Conservation (phyloP, 2,888 invertebrate genomes). For the Spodoptera exigua region DNA sequence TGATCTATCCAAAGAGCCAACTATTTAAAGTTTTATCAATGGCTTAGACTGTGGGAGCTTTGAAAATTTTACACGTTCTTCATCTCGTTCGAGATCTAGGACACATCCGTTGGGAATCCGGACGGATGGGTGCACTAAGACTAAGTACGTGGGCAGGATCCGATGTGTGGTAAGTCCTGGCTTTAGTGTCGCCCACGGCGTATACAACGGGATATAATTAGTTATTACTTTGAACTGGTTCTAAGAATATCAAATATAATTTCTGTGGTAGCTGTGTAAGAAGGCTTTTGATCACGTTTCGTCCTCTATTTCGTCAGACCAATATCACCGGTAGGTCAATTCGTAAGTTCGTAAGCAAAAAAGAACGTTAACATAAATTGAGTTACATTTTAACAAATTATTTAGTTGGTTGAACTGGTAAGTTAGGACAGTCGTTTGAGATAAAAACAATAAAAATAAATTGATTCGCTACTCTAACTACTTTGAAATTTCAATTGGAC, state of each 20-base stretch:
- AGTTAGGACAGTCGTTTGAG: too few species aligned
- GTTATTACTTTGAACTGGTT: slow-evolving; percentile 37
- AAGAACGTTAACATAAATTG: background rate
- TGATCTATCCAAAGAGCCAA: slow-evolving; percentile 9
- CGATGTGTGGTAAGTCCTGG: slow-evolving; percentile 24
- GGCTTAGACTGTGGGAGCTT: slow-evolving; percentile 19
- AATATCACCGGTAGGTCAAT: background rate
- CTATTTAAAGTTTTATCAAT: slow-evolving; percentile 31
- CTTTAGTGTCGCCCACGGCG: slow-evolving; percentile 50
- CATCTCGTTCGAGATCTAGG: slow-evolving; percentile 44
- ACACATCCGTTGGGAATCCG: slow-evolving; percentile 51
- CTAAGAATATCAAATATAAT: slow-evolving; percentile 37
- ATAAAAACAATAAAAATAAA: too few species aligned
- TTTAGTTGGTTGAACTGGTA: too few species aligned
- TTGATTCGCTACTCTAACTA: background rate
- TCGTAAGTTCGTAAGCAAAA: background rate
- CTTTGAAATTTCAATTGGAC: slow-evolving; percentile 21
- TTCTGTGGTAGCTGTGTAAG: slow-evolving; percentile 16
- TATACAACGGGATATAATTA: slow-evolving; percentile 48
- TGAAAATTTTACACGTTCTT: slow-evolving; percentile 43
- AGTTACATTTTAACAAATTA: too few species aligned
- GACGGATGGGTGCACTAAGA: slow-evolving; percentile 52
- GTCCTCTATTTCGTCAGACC: slow-evolving; percentile 12
- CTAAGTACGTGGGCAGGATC: slow-evolving; percentile 52
- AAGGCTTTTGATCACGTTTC: slow-evolving; percentile 25